Base-by-base conservation (phyloP, 2,797 vertebrate genomes). In the Tachyglossus aculeatus region DNA sequence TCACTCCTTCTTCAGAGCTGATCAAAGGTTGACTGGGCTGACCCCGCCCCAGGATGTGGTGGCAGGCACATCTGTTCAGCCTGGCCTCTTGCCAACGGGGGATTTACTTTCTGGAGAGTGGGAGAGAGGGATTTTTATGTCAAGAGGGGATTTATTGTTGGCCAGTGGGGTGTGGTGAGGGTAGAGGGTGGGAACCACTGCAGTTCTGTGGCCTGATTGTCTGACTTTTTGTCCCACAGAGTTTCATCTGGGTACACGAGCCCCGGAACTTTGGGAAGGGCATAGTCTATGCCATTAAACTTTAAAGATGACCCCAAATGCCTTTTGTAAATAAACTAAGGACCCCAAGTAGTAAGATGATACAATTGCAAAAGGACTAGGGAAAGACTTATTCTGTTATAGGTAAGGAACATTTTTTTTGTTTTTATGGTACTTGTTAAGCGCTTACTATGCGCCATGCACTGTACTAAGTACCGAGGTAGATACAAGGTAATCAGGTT, bases 21-120 rank as follows among this genome's bases (percentile, higher is more conserved):
- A 87, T 87, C 85, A 87, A 87, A 87, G 85, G 76, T 80, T 53
- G 60, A 40, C 63, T 13, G 24, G 71, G 27, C 78, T 69, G 73
- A 85, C 78, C 64, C 78, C 78, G 82, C 78, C 78, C 74, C 78
- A 80, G 81, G 82, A 83, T 80, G 54, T 78, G 62, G 78, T 74
- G 78, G 82, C 76, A 83, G 80, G 80, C 78, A 74, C 83, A 80
- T 85, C 85, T 83, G 83, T 76, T 87, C 83, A 52, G 54, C 39
- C 71, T 85, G 85, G 85, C 76, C 80, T 85, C 39, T 78, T 83
- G 83, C 78, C 83, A 85, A 80, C 16, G 50, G 66, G 64, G 74
- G 76, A 87, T 83, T 87, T 87, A 76, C 60, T 80, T 56, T 58
- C 8, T 40, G 44, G 62, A 65, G 53, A 81, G 83, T 73, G 4